Evolutionary conservation across 2,113 vertebrate species (phyloP).

Genomic region (Apus apus): DNA sequence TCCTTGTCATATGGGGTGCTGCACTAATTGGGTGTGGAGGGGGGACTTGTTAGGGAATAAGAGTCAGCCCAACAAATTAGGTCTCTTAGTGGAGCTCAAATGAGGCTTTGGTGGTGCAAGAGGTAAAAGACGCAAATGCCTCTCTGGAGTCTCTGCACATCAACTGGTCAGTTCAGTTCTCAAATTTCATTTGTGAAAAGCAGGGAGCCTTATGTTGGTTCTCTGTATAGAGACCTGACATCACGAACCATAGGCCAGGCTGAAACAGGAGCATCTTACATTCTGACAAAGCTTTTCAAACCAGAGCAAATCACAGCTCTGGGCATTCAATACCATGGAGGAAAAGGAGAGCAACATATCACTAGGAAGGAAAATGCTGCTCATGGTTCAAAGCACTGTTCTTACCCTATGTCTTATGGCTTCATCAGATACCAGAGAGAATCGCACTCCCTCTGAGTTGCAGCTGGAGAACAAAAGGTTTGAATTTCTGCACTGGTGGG

Average conservation of each 20-base stretch:
- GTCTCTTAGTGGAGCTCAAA: neutral
- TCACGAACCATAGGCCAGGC: neutral
- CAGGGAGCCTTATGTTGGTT: neutral
- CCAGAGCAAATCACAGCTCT: neutral
- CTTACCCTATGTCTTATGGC: accelerated
- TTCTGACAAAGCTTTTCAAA: neutral
- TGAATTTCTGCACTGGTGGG: neutral
- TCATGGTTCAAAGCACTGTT: too few species aligned
- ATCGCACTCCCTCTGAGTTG: accelerated
- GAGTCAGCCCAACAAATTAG: conserved; percentile 4
- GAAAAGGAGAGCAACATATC: neutral
- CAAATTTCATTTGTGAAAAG: neutral
- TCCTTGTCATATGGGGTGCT: neutral
- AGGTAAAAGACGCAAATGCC: neutral
- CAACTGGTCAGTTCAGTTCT: neutral
- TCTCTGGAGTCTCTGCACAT: conserved; percentile 14
- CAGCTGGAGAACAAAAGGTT: accelerated
- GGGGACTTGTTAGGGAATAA: neutral
- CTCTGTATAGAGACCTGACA: neutral
- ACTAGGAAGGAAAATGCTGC: neutral
- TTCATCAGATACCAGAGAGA: neutral
- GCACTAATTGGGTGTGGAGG: neutral
- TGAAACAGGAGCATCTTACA: neutral
- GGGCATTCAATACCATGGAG: neutral
- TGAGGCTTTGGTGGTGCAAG: conserved; percentile 15